Evolutionary conservation across 2,888 invertebrate genomes (phyloP).

Genomic region (Slavum lentiscoides): DNA sequence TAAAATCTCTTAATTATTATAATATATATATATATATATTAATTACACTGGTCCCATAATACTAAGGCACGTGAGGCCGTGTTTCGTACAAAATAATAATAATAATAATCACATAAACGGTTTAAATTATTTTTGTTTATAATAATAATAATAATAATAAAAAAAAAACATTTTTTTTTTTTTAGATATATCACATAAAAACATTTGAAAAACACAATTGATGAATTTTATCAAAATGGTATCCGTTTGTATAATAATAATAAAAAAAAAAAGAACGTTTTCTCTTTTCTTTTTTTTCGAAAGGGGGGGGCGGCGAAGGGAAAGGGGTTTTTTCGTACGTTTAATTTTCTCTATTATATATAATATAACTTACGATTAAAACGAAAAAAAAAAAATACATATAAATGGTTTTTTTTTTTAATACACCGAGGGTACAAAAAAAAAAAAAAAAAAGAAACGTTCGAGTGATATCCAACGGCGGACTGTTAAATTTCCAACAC

Average conservation of each 20-base stretch:
- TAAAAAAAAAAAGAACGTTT: too few species aligned
- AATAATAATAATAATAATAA: neutral
- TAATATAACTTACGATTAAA: neutral
- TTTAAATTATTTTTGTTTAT: slow-evolving; percentile 28
- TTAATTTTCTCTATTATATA: neutral
- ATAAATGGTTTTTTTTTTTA: too few species aligned
- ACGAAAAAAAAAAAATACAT: neutral
- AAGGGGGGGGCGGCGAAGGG: neutral
- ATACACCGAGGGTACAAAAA: neutral
- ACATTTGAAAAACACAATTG: slow-evolving; percentile 24
- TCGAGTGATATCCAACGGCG: slow-evolving; percentile 8
- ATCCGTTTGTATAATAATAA: neutral
- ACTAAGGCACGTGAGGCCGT: slow-evolving; percentile 51
- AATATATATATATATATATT: slow-evolving; percentile 17
- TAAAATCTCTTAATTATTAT: slow-evolving; percentile 37
- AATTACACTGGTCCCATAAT: slow-evolving; percentile 53
- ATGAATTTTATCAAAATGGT: slow-evolving; percentile 18
- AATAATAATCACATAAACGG: slow-evolving; percentile 35
- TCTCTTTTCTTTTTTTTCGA: neutral
- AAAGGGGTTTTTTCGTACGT: neutral
- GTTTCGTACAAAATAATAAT: slow-evolving; percentile 49
- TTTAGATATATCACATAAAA: slow-evolving; percentile 29
- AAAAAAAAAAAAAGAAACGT: slow-evolving; percentile 4
- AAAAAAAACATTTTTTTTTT: too few species aligned
- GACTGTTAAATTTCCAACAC: slow-evolving; percentile 44